Conservation (phyloP, 1,140 invertebrate genomes). For the Plectrocnemia conspersa region DNA sequence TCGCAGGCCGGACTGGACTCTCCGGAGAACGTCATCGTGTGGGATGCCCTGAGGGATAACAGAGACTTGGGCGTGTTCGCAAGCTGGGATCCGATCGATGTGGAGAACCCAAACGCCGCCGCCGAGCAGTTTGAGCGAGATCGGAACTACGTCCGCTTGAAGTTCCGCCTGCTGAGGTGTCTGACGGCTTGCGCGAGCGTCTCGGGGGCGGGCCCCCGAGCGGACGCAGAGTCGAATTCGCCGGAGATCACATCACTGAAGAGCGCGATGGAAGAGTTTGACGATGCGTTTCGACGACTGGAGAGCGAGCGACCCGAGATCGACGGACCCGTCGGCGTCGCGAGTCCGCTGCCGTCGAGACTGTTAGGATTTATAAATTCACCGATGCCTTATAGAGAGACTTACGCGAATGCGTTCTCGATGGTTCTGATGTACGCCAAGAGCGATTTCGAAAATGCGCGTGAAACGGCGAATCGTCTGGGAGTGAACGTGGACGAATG, state of each 20-base stretch:
- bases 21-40: constrained; percentile 47
- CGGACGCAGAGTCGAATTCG: constrained; percentile 35
- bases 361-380: constrained; percentile 45
- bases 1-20: constrained; percentile 36
- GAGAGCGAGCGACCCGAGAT: constrained; percentile 36
- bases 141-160: constrained; percentile 41
- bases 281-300: constrained; percentile 36
- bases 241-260: constrained; percentile 38
- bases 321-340: constrained; percentile 28
- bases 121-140: constrained; percentile 43
- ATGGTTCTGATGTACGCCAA: constrained; percentile 37
- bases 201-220: constrained; percentile 34
- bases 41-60: constrained; percentile 54
- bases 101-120: constrained; percentile 68
- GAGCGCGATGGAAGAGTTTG: constrained; percentile 37
- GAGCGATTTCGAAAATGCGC: constrained; percentile 6
- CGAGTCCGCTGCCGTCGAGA: constrained; percentile 42
- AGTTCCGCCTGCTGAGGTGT: constrained; percentile 41
- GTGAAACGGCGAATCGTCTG: constrained; percentile 5
- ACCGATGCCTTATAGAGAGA: constrained; percentile 41
- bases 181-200: constrained; percentile 41
- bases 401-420: constrained; percentile 38
- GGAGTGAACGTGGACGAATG: constrained; percentile 19
- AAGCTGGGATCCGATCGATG: constrained; percentile 61
- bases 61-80: constrained; percentile 56